phyloP scores from a whole-genome alignment of 2,113 vertebrate genomes.

The Chauna torquata region DNA sequence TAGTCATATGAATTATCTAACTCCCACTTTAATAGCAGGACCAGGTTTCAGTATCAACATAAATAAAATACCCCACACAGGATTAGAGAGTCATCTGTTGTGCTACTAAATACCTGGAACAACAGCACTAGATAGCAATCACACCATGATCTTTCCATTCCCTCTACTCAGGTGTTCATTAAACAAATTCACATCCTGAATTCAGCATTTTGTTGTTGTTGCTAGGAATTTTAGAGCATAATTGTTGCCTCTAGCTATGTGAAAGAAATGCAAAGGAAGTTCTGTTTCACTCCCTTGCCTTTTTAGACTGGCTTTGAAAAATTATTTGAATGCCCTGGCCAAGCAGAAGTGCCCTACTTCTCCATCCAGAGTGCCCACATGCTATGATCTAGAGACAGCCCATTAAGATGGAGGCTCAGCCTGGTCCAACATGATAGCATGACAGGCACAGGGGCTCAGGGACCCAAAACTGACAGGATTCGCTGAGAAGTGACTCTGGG shows the following conservation, averaged over 20 bases:
- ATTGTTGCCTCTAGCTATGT: background rate
- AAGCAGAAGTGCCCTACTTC: rapidly evolving
- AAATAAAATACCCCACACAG: background rate
- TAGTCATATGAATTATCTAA: background rate
- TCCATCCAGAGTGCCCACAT: rapidly evolving
- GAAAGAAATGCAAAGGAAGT: background rate
- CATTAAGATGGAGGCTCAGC: rapidly evolving
- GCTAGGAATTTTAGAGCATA: background rate
- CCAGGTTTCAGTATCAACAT: background rate
- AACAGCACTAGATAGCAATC: background rate
- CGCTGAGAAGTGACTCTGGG: background rate
- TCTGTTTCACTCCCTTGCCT: background rate
- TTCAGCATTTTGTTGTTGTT: background rate
- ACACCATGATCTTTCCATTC: constrained; percentile 7
- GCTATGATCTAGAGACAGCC: background rate
- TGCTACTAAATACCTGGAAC: background rate
- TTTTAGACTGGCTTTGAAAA: background rate
- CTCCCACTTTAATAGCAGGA: background rate
- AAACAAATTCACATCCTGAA: background rate
- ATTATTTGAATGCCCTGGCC: background rate
- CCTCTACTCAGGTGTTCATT: background rate
- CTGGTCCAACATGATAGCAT: background rate
- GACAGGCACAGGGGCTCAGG: too few species aligned
- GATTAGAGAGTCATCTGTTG: constrained; percentile 33
- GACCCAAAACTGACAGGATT: background rate